Conservation (phyloP, 2,113 vertebrate species). For the Nesogale talazaci region DNA sequence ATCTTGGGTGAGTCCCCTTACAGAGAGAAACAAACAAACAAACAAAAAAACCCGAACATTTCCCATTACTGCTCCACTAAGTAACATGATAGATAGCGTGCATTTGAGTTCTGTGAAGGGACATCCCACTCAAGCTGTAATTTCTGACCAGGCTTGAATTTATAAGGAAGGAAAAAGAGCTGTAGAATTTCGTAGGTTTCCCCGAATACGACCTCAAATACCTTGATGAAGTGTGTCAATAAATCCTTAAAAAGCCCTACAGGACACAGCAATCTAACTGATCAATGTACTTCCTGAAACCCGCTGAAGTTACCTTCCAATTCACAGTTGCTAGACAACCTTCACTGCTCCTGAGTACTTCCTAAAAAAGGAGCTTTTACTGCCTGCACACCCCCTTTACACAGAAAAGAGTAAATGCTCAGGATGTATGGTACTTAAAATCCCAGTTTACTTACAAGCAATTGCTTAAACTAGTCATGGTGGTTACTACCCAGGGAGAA, state of each 20-base stretch:
- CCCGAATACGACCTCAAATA: constrained; percentile 81
- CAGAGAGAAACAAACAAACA: constrained; percentile 65
- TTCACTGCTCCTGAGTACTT: constrained; percentile 44
- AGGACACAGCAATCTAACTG: constrained; percentile 82
- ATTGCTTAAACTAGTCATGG: constrained; percentile 59
- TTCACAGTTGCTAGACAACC: constrained; percentile 50
- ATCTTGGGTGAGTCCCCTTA: constrained; percentile 74
- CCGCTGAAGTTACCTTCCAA: constrained; percentile 61
- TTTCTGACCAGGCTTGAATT: constrained; percentile 75
- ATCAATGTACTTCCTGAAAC: constrained; percentile 79
- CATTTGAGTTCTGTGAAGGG: constrained; percentile 76
- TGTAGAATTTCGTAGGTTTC: constrained; percentile 79
- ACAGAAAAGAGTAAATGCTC: constrained; percentile 60
- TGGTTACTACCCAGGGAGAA: constrained; percentile 29
- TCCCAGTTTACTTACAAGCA: constrained; percentile 67
- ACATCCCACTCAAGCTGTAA: constrained; percentile 83
- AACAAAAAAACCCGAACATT: constrained; percentile 80
- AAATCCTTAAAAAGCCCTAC: constrained; percentile 84
- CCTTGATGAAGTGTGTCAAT: constrained; percentile 82
- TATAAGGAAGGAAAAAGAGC: constrained; percentile 77
- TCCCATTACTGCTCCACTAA: constrained; percentile 81
- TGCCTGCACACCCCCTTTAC: constrained; percentile 47
- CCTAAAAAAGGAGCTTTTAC: constrained; percentile 65
- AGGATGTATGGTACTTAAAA: constrained; percentile 63
- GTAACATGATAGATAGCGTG: constrained; percentile 82